A percentile compares a stretch with the other conserved stretches of the same genome.
phyloP scores from a whole-genome alignment of 92 coral and sea anemone species.

The Zoanthus sociatus region DNA sequence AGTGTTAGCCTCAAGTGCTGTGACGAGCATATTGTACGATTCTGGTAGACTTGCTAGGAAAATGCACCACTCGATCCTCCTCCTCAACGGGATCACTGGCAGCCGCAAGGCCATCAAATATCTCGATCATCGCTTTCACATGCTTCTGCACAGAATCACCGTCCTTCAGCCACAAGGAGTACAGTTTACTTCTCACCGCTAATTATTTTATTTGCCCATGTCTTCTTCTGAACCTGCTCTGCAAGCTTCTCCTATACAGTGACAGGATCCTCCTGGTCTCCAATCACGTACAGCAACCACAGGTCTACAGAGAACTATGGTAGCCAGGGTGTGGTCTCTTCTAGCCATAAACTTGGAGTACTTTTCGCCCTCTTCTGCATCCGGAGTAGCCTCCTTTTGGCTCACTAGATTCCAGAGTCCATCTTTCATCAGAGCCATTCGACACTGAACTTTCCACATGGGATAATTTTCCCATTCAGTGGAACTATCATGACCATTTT shows the following conservation, averaged over 20 bases:
- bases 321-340: slow-evolving; percentile 42
- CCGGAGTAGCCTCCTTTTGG: too few species aligned
- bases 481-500: slow-evolving; percentile 44
- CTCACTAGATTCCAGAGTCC: slow-evolving; percentile 61
- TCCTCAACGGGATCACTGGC: slow-evolving; percentile 59
- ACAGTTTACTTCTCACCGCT: slow-evolving; percentile 53
- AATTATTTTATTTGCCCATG: slow-evolving; percentile 69
- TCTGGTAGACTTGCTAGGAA: slow-evolving; percentile 70
- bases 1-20: slow-evolving; percentile 60
- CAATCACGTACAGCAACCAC: slow-evolving; percentile 43
- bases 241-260: slow-evolving; percentile 56
- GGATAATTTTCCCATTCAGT: slow-evolving; percentile 52
- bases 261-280: slow-evolving; percentile 50
- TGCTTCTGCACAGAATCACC: slow-evolving; percentile 61
- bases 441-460: slow-evolving; percentile 68
- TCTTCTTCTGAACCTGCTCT: slow-evolving; percentile 59
- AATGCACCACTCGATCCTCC: slow-evolving; percentile 56
- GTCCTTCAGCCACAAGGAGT: slow-evolving; percentile 44
- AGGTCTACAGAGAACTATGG: slow-evolving; percentile 63
- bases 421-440: slow-evolving; percentile 62
- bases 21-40: neutral
- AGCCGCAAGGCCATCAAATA: slow-evolving; percentile 54
- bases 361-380: too few species aligned
- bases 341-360: too few species aligned
- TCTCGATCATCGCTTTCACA: slow-evolving; percentile 63